Evolutionary conservation across 2,113 vertebrate species (phyloP).

Genomic region (Chaetura pelagica): DNA sequence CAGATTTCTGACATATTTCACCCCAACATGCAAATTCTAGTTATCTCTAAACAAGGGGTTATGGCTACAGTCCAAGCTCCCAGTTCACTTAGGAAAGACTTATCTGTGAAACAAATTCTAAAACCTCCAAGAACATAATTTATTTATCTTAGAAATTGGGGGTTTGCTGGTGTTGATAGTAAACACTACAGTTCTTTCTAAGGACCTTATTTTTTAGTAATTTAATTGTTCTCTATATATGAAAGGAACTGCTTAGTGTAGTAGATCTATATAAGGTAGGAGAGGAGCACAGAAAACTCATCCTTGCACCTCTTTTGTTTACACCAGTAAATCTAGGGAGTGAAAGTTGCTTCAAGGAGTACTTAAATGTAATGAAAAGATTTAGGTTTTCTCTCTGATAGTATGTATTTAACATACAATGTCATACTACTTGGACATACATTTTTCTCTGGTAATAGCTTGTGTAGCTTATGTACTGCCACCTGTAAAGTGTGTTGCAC

Average conservation of each 20-base stretch:
- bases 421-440: rapidly evolving
- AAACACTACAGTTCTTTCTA: neutral
- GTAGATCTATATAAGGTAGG: neutral
- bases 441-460: neutral
- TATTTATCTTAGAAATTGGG: neutral
- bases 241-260: neutral
- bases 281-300: neutral
- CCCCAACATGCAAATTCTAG: neutral
- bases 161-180: neutral
- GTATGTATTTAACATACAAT: neutral
- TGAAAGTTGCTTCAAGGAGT: neutral
- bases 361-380: neutral
- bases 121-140: neutral
- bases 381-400: neutral
- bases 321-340: neutral
- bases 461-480: neutral
- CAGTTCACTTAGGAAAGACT: neutral
- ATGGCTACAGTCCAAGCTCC: neutral
- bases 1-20: rapidly evolving
- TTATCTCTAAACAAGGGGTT: neutral
- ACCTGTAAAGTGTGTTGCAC: neutral
- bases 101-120: neutral
- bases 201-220: neutral
- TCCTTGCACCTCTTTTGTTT: neutral
- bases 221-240: neutral